These are phyloP conservation scores for Caradrina clavipalpis DNA, from an alignment of 2,888 invertebrate species.

Conservation along the genomic window DNA sequence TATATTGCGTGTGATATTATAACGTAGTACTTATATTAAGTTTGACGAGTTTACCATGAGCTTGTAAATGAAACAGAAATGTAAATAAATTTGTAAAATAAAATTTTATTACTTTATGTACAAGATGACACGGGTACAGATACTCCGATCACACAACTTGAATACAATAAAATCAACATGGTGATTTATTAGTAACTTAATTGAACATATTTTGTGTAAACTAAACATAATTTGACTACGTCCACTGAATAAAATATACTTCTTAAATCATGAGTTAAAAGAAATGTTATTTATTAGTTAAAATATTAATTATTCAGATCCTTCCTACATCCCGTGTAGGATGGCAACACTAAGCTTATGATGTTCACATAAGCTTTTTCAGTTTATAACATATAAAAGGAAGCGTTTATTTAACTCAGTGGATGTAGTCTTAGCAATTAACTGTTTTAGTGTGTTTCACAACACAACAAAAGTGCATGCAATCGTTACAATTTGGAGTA, in stretches of 20 bases:
- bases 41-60: conserved; percentile 36
- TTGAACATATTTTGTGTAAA: conserved; percentile 59
- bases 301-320: conserved; percentile 6
- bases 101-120: conserved; percentile 89
- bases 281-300: not conserved
- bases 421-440: conserved; percentile 48
- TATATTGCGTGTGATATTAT: conserved; percentile 36
- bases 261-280: not conserved
- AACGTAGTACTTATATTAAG: conserved; percentile 22
- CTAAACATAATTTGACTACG: conserved; percentile 51
- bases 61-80: conserved; percentile 76
- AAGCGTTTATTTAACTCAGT: conserved; percentile 44
- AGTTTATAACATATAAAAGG: not conserved
- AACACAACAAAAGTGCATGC: conserved; percentile 50
- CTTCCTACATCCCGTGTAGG: conserved; percentile 32
- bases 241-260: conserved; percentile 56
- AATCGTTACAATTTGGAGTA: conserved; percentile 73
- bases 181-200: conserved; percentile 67
- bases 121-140: conserved; percentile 84
- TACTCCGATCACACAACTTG: conserved; percentile 82
- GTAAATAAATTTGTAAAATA: conserved; percentile 75
- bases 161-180: conserved; percentile 79
- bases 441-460: conserved; percentile 52
- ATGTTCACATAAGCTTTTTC: conserved; percentile 1
- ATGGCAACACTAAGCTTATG: conserved; percentile 10